Evolutionary conservation across 1,140 invertebrate genomes (phyloP), one percentile per base, ranked within the genome.

Genomic region (Thaumatotibia leucotreta): DNA sequence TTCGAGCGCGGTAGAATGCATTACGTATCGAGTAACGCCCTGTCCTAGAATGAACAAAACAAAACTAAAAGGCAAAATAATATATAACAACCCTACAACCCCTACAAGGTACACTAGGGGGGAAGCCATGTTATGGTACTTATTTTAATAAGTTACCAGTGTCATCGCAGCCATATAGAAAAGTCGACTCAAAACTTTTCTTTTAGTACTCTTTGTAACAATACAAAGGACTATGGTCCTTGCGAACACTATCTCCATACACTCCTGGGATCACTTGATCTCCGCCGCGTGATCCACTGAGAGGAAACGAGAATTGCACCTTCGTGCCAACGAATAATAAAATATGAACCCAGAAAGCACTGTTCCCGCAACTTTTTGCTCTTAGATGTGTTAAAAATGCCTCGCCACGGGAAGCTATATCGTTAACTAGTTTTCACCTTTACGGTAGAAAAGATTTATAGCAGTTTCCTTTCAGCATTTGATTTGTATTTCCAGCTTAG

Each of bases 321-420:
- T 69, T 69, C 67, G 70, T 69, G 67, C 67, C 54, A 52, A 54
- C 64, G 32, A 62, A 69, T 65, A 68, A 73, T 73, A 73, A 73
- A 58, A 73, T 73, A 73, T 68, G 66, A 68, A 67, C 64, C 61
- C 61, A 62, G 31, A 63, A 32, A 69, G 49, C 64, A 66, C 24
- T 45, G 63, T 32, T 54, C 35, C 24, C 61, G 35, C 35, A 64
- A 52, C 67, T 66, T 69, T 72, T 69, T 69, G 50, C 67, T 69
- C 52, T 69, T 62, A 17, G 35, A 64, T 62, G 70, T 68, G 67
- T 63, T 54, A 58, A 64, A 71, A 65, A 61, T 69, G 52, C 61
- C 69, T 5, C 17, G 22, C 32, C 17, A 17, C 52, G 52, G 27
- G 52, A 58, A 31, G 52, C 52, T 27, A 58, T 58, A 58, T 31